Base-by-base conservation (phyloP, 2,888 invertebrate genomes). In the Dyspetes luteomarginatus region DNA sequence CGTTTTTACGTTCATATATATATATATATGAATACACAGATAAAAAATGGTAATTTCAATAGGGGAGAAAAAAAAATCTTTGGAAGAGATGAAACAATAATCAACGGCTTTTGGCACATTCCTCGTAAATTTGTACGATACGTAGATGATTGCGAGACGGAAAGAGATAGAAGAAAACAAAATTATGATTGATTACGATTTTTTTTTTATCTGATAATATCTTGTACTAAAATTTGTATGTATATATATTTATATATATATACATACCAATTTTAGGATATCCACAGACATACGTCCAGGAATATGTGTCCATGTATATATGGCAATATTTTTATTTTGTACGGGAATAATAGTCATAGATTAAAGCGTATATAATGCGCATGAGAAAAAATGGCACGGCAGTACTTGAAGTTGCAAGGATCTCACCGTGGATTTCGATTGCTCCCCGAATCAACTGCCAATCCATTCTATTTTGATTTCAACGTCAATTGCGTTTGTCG, bases 351-450 rank as follows among this genome's bases (percentile, higher is more conserved):
- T 41, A 75, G 52, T 56, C 30, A 62, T 82, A 76, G 71, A 43
- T 55, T 58, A 30, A 72, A 62, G 64, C 48, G 50, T 55, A 50
- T 74, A 69, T 62, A 22, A 36, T 28, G 15, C 4, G 36, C 41
- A 62, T 22, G 62, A 52, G 24, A 15, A 69, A 50, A 72, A 60
- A 76, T 24, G 45, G 50, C 50, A 45, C 55, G 69, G 75, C 78
- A 65, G 81, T 84, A 83, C 86, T 89, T 89, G 85, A 84, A 65
- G 86, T 87, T 88, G 84, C 85, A 86, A 87, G 85, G 78, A 79
- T 83, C 84, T 78, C 81, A 74, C 76, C 75, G 78, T 58, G 36
- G 56, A 69, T 73, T 69, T 36, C 24, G 64, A 48, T 60, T 68
- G 17, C n/a, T 4, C 30, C 19, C n/a, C 48, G 26, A 24, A 71